Evolutionary conservation across 2,888 invertebrate species (phyloP).

Genomic region (Tipula lateralis): DNA sequence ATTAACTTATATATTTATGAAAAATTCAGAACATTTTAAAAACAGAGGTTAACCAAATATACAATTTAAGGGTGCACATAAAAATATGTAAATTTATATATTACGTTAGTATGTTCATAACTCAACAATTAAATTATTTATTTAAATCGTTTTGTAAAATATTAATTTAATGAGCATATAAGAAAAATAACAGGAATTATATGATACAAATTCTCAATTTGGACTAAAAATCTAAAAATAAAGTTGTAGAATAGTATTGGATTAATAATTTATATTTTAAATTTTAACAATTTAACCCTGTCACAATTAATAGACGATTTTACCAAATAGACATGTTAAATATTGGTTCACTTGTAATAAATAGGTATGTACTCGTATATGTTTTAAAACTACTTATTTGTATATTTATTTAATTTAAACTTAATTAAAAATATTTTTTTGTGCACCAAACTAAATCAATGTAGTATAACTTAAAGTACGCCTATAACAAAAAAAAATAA

Average conservation of each 20-base stretch:
- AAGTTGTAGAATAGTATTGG: neutral
- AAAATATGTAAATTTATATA: neutral
- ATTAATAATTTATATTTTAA: neutral
- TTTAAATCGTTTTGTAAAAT: neutral
- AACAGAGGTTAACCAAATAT: neutral
- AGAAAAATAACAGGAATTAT: neutral
- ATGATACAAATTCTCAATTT: neutral
- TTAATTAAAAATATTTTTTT: constrained; percentile 13
- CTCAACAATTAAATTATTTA: neutral
- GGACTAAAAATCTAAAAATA: neutral
- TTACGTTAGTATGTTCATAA: neutral
- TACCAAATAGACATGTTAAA: neutral
- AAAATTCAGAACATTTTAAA: neutral
- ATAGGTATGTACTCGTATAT: constrained; percentile 2
- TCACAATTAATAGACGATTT: neutral
- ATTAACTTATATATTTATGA: neutral
- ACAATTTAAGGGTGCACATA: neutral
- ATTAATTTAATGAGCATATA: neutral
- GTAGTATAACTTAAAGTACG: neutral
- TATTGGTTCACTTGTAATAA: neutral
- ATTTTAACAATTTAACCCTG: neutral
- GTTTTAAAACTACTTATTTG: neutral
- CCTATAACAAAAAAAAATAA: neutral
- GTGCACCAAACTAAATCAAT: neutral
- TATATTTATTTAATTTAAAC: neutral